Percentiles rank a stretch among this genome's conserved stretches.
Evolutionary conservation across 2,113 vertebrate species (phyloP).

Genomic region (Malaclemys terrapin): DNA sequence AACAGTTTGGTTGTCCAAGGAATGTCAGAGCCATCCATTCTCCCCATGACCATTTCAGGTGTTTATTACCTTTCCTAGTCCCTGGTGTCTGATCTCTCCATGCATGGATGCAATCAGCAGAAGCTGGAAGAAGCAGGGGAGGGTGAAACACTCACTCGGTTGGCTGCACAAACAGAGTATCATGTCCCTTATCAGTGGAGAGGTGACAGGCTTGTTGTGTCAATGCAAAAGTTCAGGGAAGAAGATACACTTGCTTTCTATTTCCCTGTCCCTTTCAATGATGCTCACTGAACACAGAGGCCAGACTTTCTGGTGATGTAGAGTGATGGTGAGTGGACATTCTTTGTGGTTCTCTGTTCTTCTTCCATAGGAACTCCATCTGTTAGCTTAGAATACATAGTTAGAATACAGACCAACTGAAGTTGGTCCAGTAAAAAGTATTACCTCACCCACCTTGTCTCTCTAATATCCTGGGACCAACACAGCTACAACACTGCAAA

Average conservation of each 20-base stretch:
- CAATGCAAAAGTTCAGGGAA: background rate
- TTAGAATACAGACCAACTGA: background rate
- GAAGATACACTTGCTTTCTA: background rate
- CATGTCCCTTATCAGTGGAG: background rate
- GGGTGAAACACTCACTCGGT: background rate
- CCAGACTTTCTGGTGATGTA: background rate
- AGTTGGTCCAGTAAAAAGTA: background rate
- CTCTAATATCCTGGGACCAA: background rate
- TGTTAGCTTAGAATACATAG: background rate
- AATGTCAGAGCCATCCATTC: background rate
- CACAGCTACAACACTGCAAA: background rate
- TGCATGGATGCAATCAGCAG: background rate
- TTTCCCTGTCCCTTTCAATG: background rate
- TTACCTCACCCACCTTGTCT: background rate
- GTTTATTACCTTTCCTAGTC: background rate
- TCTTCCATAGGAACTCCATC: background rate
- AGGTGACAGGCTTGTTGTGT: background rate
- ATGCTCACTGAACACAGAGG: background rate
- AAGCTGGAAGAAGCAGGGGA: background rate
- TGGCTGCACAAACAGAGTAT: background rate
- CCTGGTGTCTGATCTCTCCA: background rate
- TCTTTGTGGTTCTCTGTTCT: background rate
- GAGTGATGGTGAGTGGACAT: background rate
- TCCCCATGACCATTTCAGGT: background rate
- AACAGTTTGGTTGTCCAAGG: background rate